Base-by-base conservation (phyloP, 2,888 invertebrate species). In the Cataglyphis cursor region DNA sequence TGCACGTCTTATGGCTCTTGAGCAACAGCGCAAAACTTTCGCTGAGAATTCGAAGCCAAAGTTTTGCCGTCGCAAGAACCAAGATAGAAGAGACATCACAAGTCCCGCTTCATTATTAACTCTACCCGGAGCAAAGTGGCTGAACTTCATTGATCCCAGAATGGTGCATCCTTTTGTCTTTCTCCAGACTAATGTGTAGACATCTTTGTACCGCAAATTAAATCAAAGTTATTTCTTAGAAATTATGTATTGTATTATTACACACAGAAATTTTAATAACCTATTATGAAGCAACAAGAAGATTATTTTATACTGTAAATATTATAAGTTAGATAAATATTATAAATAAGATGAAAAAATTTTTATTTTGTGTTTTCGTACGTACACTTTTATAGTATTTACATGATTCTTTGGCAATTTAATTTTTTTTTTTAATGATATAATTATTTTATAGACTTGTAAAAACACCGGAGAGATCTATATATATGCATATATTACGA, bases 91-190 rank as follows among this genome's bases (percentile, higher is more conserved):
- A 57, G 68, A 44, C 65, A 62, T 62, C 62, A 41, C 64, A 51
- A 51, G 73, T 81, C 31, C 38, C 64, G 73, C 82, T 86, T 89
- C 85, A 85, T 89, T 89, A 89, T 89, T 89, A 89, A 89, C 89
- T 85, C 70, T 57, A 54, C 41, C 57, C 41, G n/a, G 81, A 64
- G 74, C 83, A 89, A 84, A 89, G 85, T 85, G 75, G 74, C 51
- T 62, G 64, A 83, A 85, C 86, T 81, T 64, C 64, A 76, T 86
- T 83, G 87, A 87, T 86, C 72, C 62, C 54, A 24, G 62, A 59
- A 59, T 24, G 57, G 6, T 59, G 66, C 68, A 68, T 38, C 65
- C 74, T 84, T 81, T 59, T 76, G 28, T 73, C 48, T 74, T 31
- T 57, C 35, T 15, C 24, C 21, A 51, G 35, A 73, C 12, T 31